phyloP scores from a whole-genome alignment of 2,888 invertebrate species.

The Celastrina argiolus region DNA sequence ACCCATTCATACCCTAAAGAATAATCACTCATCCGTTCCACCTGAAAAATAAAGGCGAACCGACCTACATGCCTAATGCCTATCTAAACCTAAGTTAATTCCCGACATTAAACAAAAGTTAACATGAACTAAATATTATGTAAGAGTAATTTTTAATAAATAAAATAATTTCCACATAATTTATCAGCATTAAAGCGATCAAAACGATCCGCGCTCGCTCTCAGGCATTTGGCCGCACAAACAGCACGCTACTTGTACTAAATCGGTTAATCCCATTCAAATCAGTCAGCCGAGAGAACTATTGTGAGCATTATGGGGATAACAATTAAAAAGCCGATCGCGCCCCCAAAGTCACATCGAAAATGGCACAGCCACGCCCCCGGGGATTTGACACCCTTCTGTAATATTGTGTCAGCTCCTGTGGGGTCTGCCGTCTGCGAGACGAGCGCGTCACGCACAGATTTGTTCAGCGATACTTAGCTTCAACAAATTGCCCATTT shows the following conservation, averaged over 20 bases:
- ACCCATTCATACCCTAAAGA: no score
- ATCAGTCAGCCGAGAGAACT: slow-evolving; percentile 28
- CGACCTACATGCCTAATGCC: no score
- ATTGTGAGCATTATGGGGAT: slow-evolving; percentile 32
- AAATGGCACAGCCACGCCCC: slow-evolving; percentile 41
- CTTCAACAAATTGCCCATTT: not conserved
- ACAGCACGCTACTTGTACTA: slow-evolving; percentile 3
- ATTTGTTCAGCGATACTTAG: not conserved
- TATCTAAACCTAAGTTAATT: no score
- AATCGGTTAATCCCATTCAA: slow-evolving; percentile 18
- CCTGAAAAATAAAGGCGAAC: no score
- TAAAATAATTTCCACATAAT: no score
- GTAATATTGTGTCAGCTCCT: slow-evolving; percentile 25
- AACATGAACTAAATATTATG: not conserved
- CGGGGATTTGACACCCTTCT: slow-evolving; percentile 28
- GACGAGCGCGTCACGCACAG: not conserved
- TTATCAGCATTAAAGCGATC: no score
- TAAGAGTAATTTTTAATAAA: no score
- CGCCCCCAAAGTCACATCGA: slow-evolving; percentile 36
- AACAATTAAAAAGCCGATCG: slow-evolving; percentile 36
- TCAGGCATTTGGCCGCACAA: not conserved
- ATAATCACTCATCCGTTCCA: no score
- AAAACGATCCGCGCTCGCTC: not conserved
- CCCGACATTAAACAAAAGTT: no score
- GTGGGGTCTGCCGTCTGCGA: slow-evolving; percentile 17